Evolutionary conservation across 2,888 invertebrate genomes (phyloP).

Genomic region (Dioctria linearis): DNA sequence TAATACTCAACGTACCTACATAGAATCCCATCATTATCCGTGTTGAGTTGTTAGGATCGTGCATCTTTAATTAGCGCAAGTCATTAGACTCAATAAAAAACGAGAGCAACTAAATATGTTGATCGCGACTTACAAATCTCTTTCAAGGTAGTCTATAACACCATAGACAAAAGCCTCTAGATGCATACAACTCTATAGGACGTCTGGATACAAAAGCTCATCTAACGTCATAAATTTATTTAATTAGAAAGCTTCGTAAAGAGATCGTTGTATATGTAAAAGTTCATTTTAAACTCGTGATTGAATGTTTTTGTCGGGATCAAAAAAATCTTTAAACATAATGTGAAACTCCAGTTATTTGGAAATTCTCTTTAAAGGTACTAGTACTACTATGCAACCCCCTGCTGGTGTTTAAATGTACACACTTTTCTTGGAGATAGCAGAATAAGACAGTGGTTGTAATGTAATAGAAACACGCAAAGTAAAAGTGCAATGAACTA

Average conservation of each 20-base stretch:
- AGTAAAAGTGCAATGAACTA: conserved; percentile 17
- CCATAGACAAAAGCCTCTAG: too few species aligned
- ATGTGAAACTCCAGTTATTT: too few species aligned
- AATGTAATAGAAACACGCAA: neutral
- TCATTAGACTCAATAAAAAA: conserved; percentile 30
- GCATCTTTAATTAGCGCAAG: conserved; percentile 17
- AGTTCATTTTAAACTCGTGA: too few species aligned
- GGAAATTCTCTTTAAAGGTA: too few species aligned
- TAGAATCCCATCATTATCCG: neutral
- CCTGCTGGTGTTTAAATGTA: conserved; percentile 13
- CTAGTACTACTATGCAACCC: neutral
- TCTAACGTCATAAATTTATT: too few species aligned
- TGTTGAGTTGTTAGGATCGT: neutral
- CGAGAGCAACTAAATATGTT: conserved; percentile 15
- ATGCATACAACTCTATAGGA: too few species aligned
- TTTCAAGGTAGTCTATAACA: conserved; percentile 3
- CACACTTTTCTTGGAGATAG: neutral
- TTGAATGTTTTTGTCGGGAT: too few species aligned
- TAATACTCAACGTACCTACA: too few species aligned
- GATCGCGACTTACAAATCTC: neutral
- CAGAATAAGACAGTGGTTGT: conserved; percentile 16
- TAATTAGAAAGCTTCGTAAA: too few species aligned
- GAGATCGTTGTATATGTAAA: too few species aligned
- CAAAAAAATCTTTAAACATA: too few species aligned
- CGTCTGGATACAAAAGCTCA: too few species aligned